phyloP scores from a whole-genome alignment of 2,888 invertebrate species.

The Andrena bicolor region DNA sequence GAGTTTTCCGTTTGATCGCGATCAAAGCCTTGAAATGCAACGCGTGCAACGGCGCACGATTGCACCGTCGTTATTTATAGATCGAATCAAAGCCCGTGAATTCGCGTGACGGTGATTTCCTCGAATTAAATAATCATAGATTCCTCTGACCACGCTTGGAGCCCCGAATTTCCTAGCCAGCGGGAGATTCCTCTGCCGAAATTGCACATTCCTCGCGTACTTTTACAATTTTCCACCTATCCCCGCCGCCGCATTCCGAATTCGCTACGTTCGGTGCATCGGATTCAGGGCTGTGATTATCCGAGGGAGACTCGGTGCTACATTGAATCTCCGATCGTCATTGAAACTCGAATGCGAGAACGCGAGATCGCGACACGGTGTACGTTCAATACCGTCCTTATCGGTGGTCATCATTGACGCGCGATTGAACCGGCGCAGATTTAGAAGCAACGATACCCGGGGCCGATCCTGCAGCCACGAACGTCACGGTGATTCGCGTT shows the following conservation, averaged over 20 bases:
- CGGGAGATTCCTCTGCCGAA: constrained; percentile 20
- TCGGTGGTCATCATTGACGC: neutral
- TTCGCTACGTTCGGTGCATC: neutral
- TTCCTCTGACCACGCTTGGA: neutral
- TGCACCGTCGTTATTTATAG: constrained; percentile 42
- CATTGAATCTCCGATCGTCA: constrained; percentile 20
- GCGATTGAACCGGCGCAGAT: constrained; percentile 21
- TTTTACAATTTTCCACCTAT: constrained; percentile 50
- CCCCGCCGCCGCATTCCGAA: no score
- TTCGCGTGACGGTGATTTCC: constrained; percentile 30
- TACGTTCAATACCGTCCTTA: constrained; percentile 7
- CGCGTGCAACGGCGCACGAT: neutral
- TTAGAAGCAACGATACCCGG: constrained; percentile 24
- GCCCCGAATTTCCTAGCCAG: constrained; percentile 1
- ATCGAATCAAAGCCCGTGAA: neutral
- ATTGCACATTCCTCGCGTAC: constrained; percentile 37
- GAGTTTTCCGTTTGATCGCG: neutral
- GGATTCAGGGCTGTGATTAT: neutral
- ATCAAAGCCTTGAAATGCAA: neutral
- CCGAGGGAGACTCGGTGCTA: neutral
- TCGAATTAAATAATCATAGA: constrained; percentile 50
- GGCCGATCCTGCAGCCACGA: constrained; percentile 4
- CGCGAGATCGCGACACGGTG: neutral
- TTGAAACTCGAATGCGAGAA: constrained; percentile 2
- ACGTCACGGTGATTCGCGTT: constrained; percentile 44